A percentile compares a stretch with the other conserved stretches of the same genome.
phyloP scores from a whole-genome alignment of 2,113 vertebrate genomes.

The Aegithalos caudatus region DNA sequence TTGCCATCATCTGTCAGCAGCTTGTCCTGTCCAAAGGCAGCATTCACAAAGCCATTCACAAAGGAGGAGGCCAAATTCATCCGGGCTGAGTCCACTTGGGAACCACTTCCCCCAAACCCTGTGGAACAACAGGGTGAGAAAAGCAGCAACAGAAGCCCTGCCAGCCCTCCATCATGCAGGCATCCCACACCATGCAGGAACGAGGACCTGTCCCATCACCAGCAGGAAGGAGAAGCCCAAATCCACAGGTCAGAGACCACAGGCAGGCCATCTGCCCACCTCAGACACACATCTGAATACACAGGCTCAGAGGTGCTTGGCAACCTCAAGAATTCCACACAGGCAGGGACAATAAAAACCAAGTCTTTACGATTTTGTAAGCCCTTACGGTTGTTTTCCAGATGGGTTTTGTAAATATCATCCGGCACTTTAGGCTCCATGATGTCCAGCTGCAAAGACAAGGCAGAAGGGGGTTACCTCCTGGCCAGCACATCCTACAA shows the following conservation, averaged over 20 bases:
- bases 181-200: fast-evolving
- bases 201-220: background rate
- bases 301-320: background rate
- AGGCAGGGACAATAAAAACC: background rate
- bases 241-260: background rate
- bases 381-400: conserved; percentile 95
- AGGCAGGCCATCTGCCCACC: background rate
- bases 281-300: background rate
- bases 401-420: conserved; percentile 98
- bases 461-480: background rate
- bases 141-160: background rate
- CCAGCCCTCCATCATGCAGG: background rate
- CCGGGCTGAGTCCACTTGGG: conserved; percentile 96
- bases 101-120: conserved; percentile 96
- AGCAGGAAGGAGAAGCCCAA: background rate
- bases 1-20: conserved; percentile 97
- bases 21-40: conserved; percentile 97
- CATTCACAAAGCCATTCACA: conserved; percentile 97
- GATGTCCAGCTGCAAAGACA: conserved; percentile 87
- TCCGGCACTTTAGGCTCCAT: conserved; percentile 99
- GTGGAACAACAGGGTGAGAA: background rate
- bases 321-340: background rate
- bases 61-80: conserved; percentile 99
- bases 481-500: background rate
- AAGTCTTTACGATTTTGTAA: no score